Base-by-base conservation (phyloP, 2,113 vertebrate species). In the Columba livia region DNA sequence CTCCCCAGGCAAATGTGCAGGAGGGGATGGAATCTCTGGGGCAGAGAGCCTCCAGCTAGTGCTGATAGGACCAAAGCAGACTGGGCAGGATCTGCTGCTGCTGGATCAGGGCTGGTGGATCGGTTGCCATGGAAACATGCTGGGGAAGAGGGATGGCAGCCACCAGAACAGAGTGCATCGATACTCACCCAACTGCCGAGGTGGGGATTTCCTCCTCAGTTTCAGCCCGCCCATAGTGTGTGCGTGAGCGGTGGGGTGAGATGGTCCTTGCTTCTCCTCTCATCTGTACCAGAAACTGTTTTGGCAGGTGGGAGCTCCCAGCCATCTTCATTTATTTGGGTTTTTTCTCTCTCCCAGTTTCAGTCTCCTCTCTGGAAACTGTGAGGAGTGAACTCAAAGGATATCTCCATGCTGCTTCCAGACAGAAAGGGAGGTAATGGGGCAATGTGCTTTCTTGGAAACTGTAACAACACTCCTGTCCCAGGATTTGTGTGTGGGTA, bases 61-160 rank as follows among this genome's bases (percentile, higher is more conserved):
- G 2, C 56, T 62, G 53, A 3, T 26, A 79, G 18, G 47, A 92
- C 95, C 54, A 92, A 88, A 75, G 65, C 29, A 58, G 51, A 69
- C 18, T 0, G 4, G 54, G 80, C 62, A 24, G 28, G 60, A 87
- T 94, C 90, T 72, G 11, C 24, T 25, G 51, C 48, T 10, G 36
- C 75, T 28, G 60, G 51, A 90, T 65, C 61, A 23, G 80, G n/a
- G 65, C 89, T 64, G 50, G 67, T n/a, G 94, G 65, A 81, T 81
- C 2, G 3, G 95, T 96, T 97, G 66, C 96, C 95, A 96, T 97
- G 94, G 96, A 97, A 98, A 97, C 96, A 36, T n/a, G 73, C 74
- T 44, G 34, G 21, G 64, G 32, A 83, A 29, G 69, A 75, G 58
- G 84, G 12, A 70, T n/a, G 48, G 51, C 47, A 61, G 36, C 36